Percentiles rank a stretch among this genome's conserved stretches.
These are phyloP conservation scores for Aphaenogaster ashmeadi DNA, from an alignment of 1,140 invertebrate genomes.

Conservation along the genomic window DNA sequence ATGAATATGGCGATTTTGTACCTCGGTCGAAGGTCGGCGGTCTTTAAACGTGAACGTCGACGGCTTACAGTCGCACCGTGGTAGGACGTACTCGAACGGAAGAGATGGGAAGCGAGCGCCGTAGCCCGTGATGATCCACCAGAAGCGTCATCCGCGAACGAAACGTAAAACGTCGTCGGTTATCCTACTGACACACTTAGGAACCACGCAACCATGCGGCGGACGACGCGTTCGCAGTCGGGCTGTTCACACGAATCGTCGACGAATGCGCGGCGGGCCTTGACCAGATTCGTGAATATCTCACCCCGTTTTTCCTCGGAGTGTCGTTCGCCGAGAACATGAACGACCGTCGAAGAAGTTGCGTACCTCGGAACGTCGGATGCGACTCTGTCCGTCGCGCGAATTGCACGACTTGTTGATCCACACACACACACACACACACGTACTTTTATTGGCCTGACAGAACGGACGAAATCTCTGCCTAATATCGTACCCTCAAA, in stretches of 20 bases:
- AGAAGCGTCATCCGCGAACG: conserved; percentile 61
- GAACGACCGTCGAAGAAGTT: neutral
- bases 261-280: neutral
- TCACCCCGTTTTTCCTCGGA: neutral
- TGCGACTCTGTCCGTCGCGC: neutral
- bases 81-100: neutral
- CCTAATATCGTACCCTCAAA: too few relatives aligned
- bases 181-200: conserved; percentile 84
- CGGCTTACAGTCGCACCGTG: neutral
- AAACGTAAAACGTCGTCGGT: conserved; percentile 67
- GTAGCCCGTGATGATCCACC: conserved; percentile 32
- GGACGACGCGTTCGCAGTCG: conserved; percentile 8
- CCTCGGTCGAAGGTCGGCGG: neutral
- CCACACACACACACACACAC: neutral
- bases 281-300: conserved; percentile 25
- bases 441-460: neutral
- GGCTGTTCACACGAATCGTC: conserved; percentile 12
- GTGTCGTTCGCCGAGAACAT: neutral
- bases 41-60: neutral
- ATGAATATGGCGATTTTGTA: neutral
- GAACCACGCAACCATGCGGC: conserved; percentile 25
- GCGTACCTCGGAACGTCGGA: neutral
- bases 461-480: neutral
- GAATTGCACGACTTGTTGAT: neutral
- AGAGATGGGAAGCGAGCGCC: neutral